Evolutionary conservation across 2,113 vertebrate species (phyloP), one percentile per base, ranked within the genome.

Genomic region (Anseranas semipalmata): DNA sequence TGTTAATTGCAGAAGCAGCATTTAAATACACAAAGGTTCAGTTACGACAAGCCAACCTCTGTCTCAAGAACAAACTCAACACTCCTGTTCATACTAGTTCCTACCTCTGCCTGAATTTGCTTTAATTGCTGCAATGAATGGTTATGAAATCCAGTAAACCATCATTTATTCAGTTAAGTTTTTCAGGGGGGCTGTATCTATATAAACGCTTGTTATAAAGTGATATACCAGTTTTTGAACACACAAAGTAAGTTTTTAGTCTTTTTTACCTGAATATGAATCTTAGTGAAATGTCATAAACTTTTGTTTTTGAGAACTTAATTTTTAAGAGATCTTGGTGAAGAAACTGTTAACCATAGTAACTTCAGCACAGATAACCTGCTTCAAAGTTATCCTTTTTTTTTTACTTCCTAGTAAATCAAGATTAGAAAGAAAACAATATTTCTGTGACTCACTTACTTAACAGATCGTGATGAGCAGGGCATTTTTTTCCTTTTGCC

Each of bases 391-490:
- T 33, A 50, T 20, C 17, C 62, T 86, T 55, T 50, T 87, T 89
- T 96, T 77, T 79, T 50, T 50, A 72, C n/a, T 72, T 89, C 30
- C 27, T 73, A 21, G 1, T 62, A 83, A 74, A 73, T 87, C 43
- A 52, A 24, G 16, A 62, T 32, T 11, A 89, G 30, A 75, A 82
- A 81, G 43, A 50, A 88, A 90, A 0, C 24, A 71, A 78, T 8
- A 76, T 68, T 79, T 50, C 76, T 79, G 55, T 92, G 93, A 98
- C 98, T 98, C 91, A 99, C 99, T 97, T 98, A 99, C 99, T 97
- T 98, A 95, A 98, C 76, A 93, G 68, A 95, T 48, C 46, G 94
- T 52, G 98, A 62, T 55, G 96, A 89, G 73, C 92, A 73, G 10
- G 63, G 90, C 43, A 60, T 77, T 97, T 97, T 98, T 94, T 95